Conservation (phyloP, 1,140 invertebrate species). For the Drosophila kepulauana region DNA sequence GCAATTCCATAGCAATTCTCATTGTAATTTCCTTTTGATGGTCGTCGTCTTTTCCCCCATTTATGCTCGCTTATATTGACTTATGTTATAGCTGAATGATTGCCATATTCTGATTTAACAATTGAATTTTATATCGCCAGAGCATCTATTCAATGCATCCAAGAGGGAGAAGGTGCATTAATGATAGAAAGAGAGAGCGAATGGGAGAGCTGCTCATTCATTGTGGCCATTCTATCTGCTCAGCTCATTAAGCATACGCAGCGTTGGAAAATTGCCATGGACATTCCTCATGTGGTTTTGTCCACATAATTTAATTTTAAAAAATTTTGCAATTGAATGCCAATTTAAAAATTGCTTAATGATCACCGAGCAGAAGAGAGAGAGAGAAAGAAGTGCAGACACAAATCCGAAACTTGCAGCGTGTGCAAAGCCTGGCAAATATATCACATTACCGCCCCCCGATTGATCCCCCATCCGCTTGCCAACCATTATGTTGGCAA, state of each 20-base stretch:
- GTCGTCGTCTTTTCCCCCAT: background rate
- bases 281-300: constrained; percentile 50
- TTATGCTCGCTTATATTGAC: constrained; percentile 1
- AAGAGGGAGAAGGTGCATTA: background rate
- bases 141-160: constrained; percentile 29
- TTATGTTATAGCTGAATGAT: constrained; percentile 26
- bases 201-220: constrained; percentile 19
- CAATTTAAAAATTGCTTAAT: constrained; percentile 75
- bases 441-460: constrained; percentile 53
- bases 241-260: constrained; percentile 73
- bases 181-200: background rate
- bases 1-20: background rate
- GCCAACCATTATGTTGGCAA: constrained; percentile 62
- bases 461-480: constrained; percentile 8
- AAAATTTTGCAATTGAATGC: constrained; percentile 67
- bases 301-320: constrained; percentile 70
- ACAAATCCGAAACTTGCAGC: constrained; percentile 49
- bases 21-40: constrained; percentile 2
- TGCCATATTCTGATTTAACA: constrained; percentile 29
- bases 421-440: constrained; percentile 63
- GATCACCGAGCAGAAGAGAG: constrained; percentile 33
- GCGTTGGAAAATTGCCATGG: constrained; percentile 69
- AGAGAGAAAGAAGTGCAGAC: background rate
- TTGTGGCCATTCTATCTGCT: constrained; percentile 45
- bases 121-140: constrained; percentile 30